Evolutionary conservation across 1,140 invertebrate genomes (phyloP), one percentile per base, ranked within the genome.

Genomic region (Drosophila simulans): DNA sequence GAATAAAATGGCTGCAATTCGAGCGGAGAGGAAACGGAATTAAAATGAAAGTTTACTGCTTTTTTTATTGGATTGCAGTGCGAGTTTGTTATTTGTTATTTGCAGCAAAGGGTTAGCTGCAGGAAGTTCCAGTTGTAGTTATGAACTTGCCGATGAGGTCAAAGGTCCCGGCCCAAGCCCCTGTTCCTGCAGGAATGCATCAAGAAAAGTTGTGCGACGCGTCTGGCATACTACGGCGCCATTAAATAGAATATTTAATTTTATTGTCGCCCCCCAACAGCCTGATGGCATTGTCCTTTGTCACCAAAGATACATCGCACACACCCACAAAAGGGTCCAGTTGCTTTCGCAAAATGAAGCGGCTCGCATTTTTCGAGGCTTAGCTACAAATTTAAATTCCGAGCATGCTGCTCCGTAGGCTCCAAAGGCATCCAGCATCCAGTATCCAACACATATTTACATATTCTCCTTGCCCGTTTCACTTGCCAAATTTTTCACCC

Each of bases 241-340:
- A 88, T 88, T 88, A 89, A 89, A 84, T 88, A 74, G 84, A 89
- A 88, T 88, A 88, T 89, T 84, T 88, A 89, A 88, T 88, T 88
- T 88, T 89, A 88, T 88, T 89, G 84, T 88, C 77, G 59, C 52
- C 60, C 70, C 57, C 31, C 27, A 56, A 53, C 46, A 31, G 48
- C 48, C 53, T 46, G 45, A 48, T 62, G 68, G 20, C 54, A 51
- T 64, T 77, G 79, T 82, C 75, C 80, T 70, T 76, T 66, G 70
- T 55, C 80, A 53, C 45, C 48, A 77, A 84, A 56, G 72, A 88
- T 79, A 76, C 76, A 73, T 83, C 70, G 72, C 82, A 68, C 58
- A 54, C 39, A 55, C 42, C 40, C 31, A 27, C 35, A 68, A 82
- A 77, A 86, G 79, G 84, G 79, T 88, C 84, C 64, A 51, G 45